Conservation (phyloP, 1,140 invertebrate species). For the Drosophila arizonae region DNA sequence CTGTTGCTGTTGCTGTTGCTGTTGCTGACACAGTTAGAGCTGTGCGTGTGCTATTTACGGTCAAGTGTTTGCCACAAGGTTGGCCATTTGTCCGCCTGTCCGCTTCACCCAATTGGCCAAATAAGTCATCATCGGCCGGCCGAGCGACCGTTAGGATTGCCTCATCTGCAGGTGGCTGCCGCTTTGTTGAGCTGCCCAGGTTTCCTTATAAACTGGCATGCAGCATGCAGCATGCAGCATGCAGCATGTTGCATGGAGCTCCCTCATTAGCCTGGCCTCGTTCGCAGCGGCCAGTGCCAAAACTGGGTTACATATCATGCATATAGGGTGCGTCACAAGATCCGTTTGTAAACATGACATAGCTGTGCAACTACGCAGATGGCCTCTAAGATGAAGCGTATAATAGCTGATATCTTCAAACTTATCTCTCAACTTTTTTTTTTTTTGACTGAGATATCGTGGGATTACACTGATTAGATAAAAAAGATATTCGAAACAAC, state of each 20-base stretch:
- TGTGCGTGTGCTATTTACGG: slow-evolving; percentile 66
- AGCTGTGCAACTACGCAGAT: too few relatives aligned
- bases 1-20: slow-evolving; percentile 21
- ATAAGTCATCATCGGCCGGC: slow-evolving; percentile 55
- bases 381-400: too few relatives aligned
- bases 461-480: background rate
- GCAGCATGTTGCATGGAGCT: background rate
- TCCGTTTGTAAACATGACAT: background rate
- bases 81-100: slow-evolving; percentile 26
- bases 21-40: slow-evolving; percentile 58
- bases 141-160: slow-evolving; percentile 55
- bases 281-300: slow-evolving; percentile 26
- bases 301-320: slow-evolving; percentile 30
- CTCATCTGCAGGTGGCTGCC: slow-evolving; percentile 34
- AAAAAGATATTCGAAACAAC: background rate
- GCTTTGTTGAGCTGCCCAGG: slow-evolving; percentile 28
- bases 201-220: slow-evolving; percentile 56
- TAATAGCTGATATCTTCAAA: too few relatives aligned
- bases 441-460: background rate
- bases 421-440: background rate
- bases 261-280: slow-evolving; percentile 67
- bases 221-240: background rate
- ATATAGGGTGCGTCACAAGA: slow-evolving; percentile 2
- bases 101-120: slow-evolving; percentile 78
- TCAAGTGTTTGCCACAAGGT: slow-evolving; percentile 73